Conservation (phyloP, 2,888 invertebrate species). For the Phengaris alcon region DNA sequence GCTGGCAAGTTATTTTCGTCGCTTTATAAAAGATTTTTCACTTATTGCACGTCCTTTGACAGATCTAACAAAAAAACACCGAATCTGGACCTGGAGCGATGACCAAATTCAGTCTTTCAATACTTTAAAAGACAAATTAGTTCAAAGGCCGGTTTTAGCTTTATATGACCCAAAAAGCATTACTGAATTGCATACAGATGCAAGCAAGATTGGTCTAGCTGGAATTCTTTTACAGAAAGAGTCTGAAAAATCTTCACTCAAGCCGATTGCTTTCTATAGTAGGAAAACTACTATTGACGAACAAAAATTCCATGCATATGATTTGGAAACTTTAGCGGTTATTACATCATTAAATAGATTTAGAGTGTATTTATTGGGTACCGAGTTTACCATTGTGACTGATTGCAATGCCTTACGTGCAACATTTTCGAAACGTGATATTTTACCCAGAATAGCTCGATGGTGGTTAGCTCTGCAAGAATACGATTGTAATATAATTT, state of each 20-base stretch:
- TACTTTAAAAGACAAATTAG: slow-evolving; percentile 38
- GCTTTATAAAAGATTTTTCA: slow-evolving; percentile 33
- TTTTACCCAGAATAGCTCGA: slow-evolving; percentile 11
- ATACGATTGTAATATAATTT: neutral
- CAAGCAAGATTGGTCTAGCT: slow-evolving; percentile 29
- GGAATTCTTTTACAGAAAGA: slow-evolving; percentile 34
- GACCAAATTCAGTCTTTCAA: slow-evolving; percentile 39
- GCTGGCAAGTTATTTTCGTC: slow-evolving; percentile 33
- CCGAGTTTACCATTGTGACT: slow-evolving; percentile 4
- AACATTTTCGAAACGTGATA: too few species aligned
- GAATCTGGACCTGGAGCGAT: slow-evolving; percentile 35
- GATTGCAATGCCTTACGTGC: too few species aligned
- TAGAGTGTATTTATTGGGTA: slow-evolving; percentile 14
- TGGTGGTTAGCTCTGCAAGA: slow-evolving; percentile 18
- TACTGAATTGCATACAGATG: slow-evolving; percentile 32
- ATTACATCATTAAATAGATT: slow-evolving; percentile 4
- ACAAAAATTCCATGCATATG: slow-evolving; percentile 9
- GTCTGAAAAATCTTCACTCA: neutral
- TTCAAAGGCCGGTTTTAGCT: slow-evolving; percentile 37
- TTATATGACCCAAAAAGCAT: slow-evolving; percentile 30
- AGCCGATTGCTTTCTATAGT: slow-evolving; percentile 14
- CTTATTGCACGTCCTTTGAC: slow-evolving; percentile 37
- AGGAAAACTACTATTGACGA: slow-evolving; percentile 9
- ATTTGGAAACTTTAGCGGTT: slow-evolving; percentile 1
- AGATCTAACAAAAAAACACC: slow-evolving; percentile 38